phyloP scores from a whole-genome alignment of 2,888 invertebrate species.

The Acleris laterana region DNA sequence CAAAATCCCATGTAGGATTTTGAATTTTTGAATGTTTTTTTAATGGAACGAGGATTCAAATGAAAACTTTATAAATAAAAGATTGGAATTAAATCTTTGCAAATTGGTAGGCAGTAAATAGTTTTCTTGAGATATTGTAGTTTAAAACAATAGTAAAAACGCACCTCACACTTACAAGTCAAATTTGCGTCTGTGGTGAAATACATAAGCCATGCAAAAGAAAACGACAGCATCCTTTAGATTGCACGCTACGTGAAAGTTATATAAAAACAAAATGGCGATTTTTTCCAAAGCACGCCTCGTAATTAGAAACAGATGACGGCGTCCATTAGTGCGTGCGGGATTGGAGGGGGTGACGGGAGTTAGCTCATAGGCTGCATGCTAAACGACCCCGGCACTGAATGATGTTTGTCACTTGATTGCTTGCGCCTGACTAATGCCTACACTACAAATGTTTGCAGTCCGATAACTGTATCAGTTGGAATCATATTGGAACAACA shows the following conservation, averaged over 20 bases:
- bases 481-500: not conserved
- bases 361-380: constrained; percentile 40
- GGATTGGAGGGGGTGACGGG: constrained; percentile 35
- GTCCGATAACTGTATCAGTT: constrained; percentile 2
- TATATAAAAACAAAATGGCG: constrained; percentile 70
- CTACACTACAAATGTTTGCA: not conserved
- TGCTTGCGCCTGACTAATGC: constrained; percentile 14
- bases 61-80: too few relatives aligned
- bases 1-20: not conserved
- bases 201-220: not conserved
- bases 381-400: constrained; percentile 19
- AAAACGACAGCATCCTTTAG: constrained; percentile 11
- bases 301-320: constrained; percentile 77
- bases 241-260: constrained; percentile 45
- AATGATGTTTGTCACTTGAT: constrained; percentile 28
- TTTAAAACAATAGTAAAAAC: too few relatives aligned
- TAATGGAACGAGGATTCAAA: not conserved
- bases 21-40: not conserved
- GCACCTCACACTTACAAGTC: too few relatives aligned
- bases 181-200: too few relatives aligned
- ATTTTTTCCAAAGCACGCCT: constrained; percentile 66
- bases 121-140: too few relatives aligned
- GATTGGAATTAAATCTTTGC: too few relatives aligned
- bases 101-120: too few relatives aligned
- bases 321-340: constrained; percentile 61